Conservation (phyloP, 2,888 invertebrate species). For the Leptinotarsa tumamoca region DNA sequence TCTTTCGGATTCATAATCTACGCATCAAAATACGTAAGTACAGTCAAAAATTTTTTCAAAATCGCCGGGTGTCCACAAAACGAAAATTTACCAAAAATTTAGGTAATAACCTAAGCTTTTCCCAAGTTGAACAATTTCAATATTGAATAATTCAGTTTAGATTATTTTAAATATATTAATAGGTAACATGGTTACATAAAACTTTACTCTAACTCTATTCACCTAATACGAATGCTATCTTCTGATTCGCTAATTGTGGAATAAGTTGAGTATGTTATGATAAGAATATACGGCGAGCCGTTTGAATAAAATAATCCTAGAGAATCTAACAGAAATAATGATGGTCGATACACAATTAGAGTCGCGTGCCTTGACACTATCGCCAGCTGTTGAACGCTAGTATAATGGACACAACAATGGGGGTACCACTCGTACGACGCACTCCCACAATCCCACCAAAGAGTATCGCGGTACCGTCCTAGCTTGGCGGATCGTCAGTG, state of each 20-base stretch:
- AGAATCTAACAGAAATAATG: not conserved
- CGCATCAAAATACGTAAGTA: no score
- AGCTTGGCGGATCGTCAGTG: slow-evolving; percentile 23
- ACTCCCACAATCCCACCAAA: slow-evolving; percentile 21
- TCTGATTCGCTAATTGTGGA: not conserved
- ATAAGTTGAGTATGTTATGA: not conserved
- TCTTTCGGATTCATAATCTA: no score
- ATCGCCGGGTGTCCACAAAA: no score
- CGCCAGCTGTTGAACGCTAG: slow-evolving; percentile 35
- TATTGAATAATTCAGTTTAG: no score
- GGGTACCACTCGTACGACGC: slow-evolving; percentile 35
- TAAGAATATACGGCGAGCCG: not conserved
- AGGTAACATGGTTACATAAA: no score
- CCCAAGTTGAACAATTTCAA: no score
- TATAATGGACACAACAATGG: slow-evolving; percentile 21
- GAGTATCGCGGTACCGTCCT: slow-evolving; percentile 13
- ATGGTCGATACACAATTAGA: slow-evolving; percentile 13
- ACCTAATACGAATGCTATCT: no score
- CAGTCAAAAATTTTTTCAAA: no score
- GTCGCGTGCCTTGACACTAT: slow-evolving; percentile 40
- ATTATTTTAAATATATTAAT: no score
- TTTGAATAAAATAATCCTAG: not conserved
- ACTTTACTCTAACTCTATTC: no score
- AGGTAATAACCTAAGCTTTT: no score
- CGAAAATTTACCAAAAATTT: no score